These are phyloP conservation scores for Cyclura pinguis DNA, from an alignment of 2,797 vertebrate species.

Conservation along the genomic window DNA sequence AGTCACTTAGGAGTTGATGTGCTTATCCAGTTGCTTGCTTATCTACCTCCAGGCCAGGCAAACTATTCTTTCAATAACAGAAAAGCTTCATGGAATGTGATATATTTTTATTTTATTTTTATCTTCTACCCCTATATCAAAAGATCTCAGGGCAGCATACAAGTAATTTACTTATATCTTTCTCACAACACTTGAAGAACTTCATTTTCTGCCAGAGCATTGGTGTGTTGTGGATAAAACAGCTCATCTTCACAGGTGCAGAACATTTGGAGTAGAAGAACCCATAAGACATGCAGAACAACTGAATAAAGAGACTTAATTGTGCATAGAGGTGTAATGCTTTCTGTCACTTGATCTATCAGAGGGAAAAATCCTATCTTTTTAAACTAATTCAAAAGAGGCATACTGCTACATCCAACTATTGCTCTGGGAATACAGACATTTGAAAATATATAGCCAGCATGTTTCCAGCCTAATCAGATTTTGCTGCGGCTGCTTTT, in stretches of 20 bases:
- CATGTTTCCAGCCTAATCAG: constrained; percentile 50
- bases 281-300: background rate
- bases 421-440: constrained; percentile 34
- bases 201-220: no score
- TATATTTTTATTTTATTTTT: background rate
- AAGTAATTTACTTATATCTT: no score
- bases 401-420: constrained; percentile 27
- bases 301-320: background rate
- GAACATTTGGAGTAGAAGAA: background rate
- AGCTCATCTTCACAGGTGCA: background rate
- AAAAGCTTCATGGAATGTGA: background rate
- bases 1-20: background rate
- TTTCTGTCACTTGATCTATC: background rate
- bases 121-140: no score
- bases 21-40: no score
- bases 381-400: constrained; percentile 12
- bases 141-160: no score
- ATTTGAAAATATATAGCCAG: constrained; percentile 23
- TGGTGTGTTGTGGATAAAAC: no score
- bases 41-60: background rate
- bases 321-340: background rate
- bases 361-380: background rate
- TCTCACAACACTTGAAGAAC: background rate
- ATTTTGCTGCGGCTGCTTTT: constrained; percentile 51
- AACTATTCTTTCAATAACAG: background rate